Base-by-base conservation (phyloP, 2,113 vertebrate genomes). In the Apodemus sylvaticus region DNA sequence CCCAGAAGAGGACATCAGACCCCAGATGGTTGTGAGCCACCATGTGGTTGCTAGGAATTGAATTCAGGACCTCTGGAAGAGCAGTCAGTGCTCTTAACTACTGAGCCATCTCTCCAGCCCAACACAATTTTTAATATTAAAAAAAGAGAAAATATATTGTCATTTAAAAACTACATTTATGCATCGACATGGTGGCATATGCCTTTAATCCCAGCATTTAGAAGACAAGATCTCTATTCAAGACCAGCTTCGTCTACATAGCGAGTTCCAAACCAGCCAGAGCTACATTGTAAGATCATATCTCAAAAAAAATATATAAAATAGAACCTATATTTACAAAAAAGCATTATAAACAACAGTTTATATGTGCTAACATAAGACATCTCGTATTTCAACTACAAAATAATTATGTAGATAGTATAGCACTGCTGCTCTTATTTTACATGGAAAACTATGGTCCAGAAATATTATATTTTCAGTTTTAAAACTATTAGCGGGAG, bases 111-210 rank as follows among this genome's bases (percentile, higher is more conserved):
- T 48, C 45, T 48, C 45, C 45, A 48, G 45, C 45, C 45, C 45
- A 79, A 29, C 26, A 20, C 1, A 60, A 78, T 86, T 17, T 86
- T 93, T 66, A 22, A 9, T 51, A 62, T 39, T 16, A 5, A 29
- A 17, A 92, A 60, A 12, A 66, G 8, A 53, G 24, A 86, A 74
- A 62, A 85, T 39, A 62, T 22, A 39, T n/a, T 73, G 79, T 78
- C 53, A 95, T 79, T 86, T 90, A 86, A 93, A 78, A 70, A 58
- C 34, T 60, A 51, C 55, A 39, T 85, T 89, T 51, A 92, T 17
- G 79, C n/a, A 62, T 19, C n/a, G 13, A 16, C n/a, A 62, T 58
- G 29, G 36, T 60, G 36, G 20, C 36, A 39, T 22, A 39, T 24
- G 55, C 36, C 36, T 82, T 82, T 60, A 82, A 60, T 82, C 24